Base-by-base conservation (phyloP, 2,113 vertebrate species). In the Brienomyrus longianalis region DNA sequence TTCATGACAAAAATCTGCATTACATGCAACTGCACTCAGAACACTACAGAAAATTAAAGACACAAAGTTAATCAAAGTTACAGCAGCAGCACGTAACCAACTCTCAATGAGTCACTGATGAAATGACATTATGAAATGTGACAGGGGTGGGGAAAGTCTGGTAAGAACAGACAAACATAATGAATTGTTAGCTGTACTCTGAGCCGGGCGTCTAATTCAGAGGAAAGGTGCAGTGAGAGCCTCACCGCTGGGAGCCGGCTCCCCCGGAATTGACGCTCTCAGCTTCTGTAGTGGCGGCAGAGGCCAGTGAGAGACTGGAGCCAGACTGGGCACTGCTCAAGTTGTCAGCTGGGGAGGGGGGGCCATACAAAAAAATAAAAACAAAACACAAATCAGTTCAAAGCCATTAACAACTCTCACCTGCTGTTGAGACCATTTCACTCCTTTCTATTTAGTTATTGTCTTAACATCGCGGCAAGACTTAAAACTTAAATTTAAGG, bases 231-330 rank as follows among this genome's bases (percentile, higher is more conserved):
- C 3, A 89, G 43, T 74, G n/a, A 43, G 31, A 3, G 19, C 19
- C 92, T 92, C 94, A 99, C 98, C 98, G 96, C 90, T 98, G 97
- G 0, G 97, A 96, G 0, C 97, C 96, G 0, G 96, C 96, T 31
- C 97, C 98, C 31, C 96, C 98, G 0, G 98, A 99, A 23, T 97
- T 95, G 0, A 98, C 91, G 0, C 98, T 99, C 92, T 99, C 98
- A 0, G 96, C 95, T 62, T 99, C 98, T 0, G 98, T 99, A 5
- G 96, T 92, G 77, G 92, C 95, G 0, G 96, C 97, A 0, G 97
- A 97, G 2, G 97, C 98, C 95, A 99, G 92, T 45, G 98, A 99
- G 0, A 98, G 96, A 17, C 97, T 99, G n/a, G 98, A 99, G 66
- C 98, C 98, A 17, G 96, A 97, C 91, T 97, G 96, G 83, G 97